Evolutionary conservation across 1,140 invertebrate species (phyloP), one percentile per base, ranked within the genome.

Genomic region (Panagrolaimus sp.): DNA sequence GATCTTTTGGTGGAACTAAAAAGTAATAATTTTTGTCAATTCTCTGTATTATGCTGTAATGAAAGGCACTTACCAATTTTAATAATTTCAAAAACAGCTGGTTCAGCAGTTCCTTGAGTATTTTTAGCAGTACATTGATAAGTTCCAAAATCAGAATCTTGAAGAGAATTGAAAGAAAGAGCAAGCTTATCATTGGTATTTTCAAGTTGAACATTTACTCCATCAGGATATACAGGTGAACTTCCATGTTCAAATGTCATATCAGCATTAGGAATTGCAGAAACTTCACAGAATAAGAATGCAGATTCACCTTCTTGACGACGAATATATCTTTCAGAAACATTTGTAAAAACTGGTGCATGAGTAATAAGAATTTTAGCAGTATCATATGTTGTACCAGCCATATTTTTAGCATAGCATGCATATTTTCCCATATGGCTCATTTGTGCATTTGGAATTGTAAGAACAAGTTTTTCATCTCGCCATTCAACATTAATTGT

Each of bases 371-470:
- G 27, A 27, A 57, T 27, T 11, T 57, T 20, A n/a, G n/a, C 51
- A 27, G 20, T n/a, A 25, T 57, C 51, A 57, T 57, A 27, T n/a
- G 51, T 25, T 57, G 20, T 11, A n/a, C 51, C 51, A 57, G 51
- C 51, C 9, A 57, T 27, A 20, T 57, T 57, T 8, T 57, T 9
- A 20, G 51, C 51, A 27, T 57, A 16, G n/a, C 51, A 57, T 20
- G 51, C n/a, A 57, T 57, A 57, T 27, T 57, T 57, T 20, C 51
- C 51, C 9, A 27, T 57, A 23, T 57, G 20, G 51, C 20, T 27
- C 51, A 57, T 57, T 20, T 57, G 51, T 20, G 27, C 27, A 57
- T 57, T 27, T 20, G 20, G 20, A 57, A 57, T 20, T 16, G 51
- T 57, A 11, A 57, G 51, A 57, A 57, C 27, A 20, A 27, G 20